Conservation (phyloP, 2,888 invertebrate genomes). For the Stratiomys singularior region DNA sequence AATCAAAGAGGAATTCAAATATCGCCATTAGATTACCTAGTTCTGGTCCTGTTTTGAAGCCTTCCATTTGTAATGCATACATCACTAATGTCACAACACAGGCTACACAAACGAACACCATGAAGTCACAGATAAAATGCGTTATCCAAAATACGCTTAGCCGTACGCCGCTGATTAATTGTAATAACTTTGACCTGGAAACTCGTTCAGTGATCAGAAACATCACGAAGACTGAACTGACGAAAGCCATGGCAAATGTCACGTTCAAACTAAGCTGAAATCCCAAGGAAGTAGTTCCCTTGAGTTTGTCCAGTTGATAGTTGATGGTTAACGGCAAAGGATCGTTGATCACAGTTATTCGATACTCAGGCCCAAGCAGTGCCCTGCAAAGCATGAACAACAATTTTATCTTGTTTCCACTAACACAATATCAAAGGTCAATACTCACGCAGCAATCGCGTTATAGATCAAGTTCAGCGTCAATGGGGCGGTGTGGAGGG, state of each 20-base stretch:
- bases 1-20: neutral
- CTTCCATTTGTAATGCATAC: neutral
- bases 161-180: constrained; percentile 77
- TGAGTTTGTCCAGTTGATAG: constrained; percentile 66
- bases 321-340: constrained; percentile 74
- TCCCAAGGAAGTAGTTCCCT: constrained; percentile 57
- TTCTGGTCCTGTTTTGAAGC: constrained; percentile 52
- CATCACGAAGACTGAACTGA: constrained; percentile 71
- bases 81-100: neutral
- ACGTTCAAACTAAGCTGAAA: constrained; percentile 74
- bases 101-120: constrained; percentile 52
- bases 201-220: constrained; percentile 74
- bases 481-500: constrained; percentile 75
- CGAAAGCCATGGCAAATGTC: constrained; percentile 78
- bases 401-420: neutral
- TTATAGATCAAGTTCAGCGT: constrained; percentile 70
- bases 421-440: neutral
- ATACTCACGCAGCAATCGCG: constrained; percentile 66
- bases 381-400: constrained; percentile 20
- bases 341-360: constrained; percentile 70
- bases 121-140: constrained; percentile 68
- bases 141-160: constrained; percentile 76
- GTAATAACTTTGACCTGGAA: constrained; percentile 75
- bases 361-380: constrained; percentile 50
- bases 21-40: constrained; percentile 51